These are phyloP conservation scores for Cepphus grylle DNA, from an alignment of 2,113 vertebrate species.

Conservation along the genomic window DNA sequence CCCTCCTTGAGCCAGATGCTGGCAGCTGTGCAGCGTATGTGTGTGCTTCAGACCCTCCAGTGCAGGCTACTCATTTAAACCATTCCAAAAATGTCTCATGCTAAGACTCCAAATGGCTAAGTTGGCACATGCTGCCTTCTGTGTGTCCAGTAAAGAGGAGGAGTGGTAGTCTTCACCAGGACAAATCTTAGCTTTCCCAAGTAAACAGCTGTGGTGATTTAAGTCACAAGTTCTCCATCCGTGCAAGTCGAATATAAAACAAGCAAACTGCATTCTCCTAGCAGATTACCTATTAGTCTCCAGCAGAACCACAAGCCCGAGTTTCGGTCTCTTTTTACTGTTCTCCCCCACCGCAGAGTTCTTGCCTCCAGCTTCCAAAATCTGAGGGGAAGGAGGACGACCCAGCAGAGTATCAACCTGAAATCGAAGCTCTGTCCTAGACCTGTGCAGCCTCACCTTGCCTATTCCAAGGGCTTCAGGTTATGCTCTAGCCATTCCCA, in stretches of 20 bases:
- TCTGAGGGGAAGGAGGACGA: background rate
- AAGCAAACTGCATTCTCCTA: background rate
- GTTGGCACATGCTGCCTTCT: background rate
- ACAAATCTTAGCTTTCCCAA: background rate
- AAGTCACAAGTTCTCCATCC: fast-evolving
- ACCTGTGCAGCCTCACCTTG: fast-evolving
- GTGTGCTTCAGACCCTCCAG: background rate
- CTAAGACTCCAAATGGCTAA: background rate
- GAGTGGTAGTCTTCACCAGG: background rate
- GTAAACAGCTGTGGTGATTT: no score
- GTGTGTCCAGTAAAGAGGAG: background rate
- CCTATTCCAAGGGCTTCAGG: background rate
- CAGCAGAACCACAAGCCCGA: background rate
- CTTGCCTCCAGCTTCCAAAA: background rate
- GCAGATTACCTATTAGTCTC: background rate
- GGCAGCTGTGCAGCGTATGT: background rate
- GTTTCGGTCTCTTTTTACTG: background rate
- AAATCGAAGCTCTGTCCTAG: background rate
- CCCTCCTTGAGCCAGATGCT: background rate
- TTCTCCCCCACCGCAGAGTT: fast-evolving
- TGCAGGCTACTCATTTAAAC: background rate
- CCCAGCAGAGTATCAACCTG: background rate
- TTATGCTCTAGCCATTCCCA: background rate
- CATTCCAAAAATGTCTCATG: fast-evolving
- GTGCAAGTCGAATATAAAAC: fast-evolving